Evolutionary conservation across 1,140 invertebrate genomes (phyloP).

Genomic region (Heliconius eleuchia): DNA sequence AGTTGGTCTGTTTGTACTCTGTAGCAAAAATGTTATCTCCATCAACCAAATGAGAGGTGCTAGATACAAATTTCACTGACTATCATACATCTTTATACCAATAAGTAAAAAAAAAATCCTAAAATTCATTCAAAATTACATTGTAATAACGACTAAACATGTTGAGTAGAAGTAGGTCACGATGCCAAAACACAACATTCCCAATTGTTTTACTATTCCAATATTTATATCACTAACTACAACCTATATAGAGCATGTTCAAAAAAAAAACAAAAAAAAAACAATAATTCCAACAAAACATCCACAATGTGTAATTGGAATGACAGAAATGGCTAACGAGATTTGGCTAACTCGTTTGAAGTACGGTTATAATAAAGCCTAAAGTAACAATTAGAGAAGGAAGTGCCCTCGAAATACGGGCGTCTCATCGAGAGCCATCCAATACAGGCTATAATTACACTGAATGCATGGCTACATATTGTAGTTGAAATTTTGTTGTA

Average conservation of each 20-base stretch:
- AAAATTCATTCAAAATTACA: neutral
- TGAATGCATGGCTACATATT: constrained; percentile 7
- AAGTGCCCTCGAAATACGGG: constrained; percentile 1
- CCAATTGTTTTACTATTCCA: neutral
- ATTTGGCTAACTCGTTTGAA: constrained; percentile 13
- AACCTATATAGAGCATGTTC: neutral
- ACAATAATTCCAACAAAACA: neutral
- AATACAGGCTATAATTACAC: constrained; percentile 1
- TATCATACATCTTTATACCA: neutral
- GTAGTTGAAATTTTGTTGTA: constrained; percentile 1
- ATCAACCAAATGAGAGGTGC: neutral
- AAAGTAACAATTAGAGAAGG: constrained; percentile 10
- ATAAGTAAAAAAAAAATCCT: neutral
- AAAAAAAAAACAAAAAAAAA: neutral
- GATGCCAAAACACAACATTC: neutral
- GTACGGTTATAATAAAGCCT: neutral
- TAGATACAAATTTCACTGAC: neutral
- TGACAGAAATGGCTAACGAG: constrained; percentile 8
- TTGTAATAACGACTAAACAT: neutral
- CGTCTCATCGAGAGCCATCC: constrained; percentile 5
- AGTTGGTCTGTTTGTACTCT: neutral
- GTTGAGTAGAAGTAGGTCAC: neutral
- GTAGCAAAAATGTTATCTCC: neutral
- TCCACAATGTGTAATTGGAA: neutral
- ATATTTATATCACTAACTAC: neutral